Percentiles rank a stretch among this genome's conserved stretches.
Conservation (phyloP, 2,113 vertebrate species). For the Elachura formosa region DNA sequence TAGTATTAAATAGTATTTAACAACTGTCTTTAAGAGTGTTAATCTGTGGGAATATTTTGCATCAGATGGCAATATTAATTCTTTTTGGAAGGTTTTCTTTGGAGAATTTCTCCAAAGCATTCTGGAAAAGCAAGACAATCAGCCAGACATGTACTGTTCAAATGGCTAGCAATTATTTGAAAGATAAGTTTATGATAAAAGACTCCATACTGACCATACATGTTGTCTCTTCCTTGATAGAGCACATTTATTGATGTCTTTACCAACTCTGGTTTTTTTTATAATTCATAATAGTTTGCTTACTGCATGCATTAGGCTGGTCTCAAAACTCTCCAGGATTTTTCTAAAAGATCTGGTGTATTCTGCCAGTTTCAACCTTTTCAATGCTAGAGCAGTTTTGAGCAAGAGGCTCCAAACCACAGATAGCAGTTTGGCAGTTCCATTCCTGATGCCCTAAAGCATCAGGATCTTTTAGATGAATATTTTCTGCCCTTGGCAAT, state of each 20-base stretch:
- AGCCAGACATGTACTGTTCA: background rate
- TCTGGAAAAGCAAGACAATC: background rate
- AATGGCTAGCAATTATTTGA: background rate
- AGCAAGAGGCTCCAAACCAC: background rate
- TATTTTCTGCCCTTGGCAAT: background rate
- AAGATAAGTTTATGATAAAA: background rate
- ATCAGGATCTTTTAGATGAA: background rate
- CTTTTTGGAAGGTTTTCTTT: background rate
- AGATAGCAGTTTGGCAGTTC: background rate
- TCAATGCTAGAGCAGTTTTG: background rate
- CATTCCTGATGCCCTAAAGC: background rate
- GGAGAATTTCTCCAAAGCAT: background rate
- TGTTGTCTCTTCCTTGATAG: background rate
- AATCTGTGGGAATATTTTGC: background rate
- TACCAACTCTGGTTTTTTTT: background rate
- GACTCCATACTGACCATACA: background rate
- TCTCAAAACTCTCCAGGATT: background rate
- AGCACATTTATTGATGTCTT: background rate
- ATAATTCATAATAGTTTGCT: background rate
- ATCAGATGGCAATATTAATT: background rate
- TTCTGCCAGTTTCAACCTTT: background rate
- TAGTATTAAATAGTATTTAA: too few relatives aligned
- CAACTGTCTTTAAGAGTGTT: background rate
- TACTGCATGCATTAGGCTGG: background rate
- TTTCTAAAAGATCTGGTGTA: background rate